These are phyloP conservation scores for Rhaphigaster nebulosa DNA, from an alignment of 2,888 invertebrate species.

Conservation along the genomic window DNA sequence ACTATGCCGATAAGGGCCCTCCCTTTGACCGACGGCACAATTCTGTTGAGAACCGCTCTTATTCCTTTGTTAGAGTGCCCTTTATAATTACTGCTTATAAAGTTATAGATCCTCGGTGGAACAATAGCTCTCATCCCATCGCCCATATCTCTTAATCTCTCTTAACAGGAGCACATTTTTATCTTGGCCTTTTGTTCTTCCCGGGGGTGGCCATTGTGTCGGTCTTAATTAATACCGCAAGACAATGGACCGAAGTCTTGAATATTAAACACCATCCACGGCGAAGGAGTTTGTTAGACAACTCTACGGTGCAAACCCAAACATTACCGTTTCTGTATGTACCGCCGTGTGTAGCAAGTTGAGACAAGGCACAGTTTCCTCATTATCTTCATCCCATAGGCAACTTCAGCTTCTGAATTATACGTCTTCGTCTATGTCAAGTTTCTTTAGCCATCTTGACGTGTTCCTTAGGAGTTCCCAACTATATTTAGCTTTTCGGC, in stretches of 20 bases:
- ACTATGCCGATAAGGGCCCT: conserved; percentile 11
- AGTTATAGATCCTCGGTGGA: conserved; percentile 48
- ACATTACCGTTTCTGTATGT: conserved; percentile 27
- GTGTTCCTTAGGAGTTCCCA: neutral
- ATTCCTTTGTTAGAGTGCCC: conserved; percentile 29
- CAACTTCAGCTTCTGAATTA: conserved; percentile 33
- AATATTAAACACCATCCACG: conserved; percentile 34
- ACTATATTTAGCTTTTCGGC: conserved; percentile 31
- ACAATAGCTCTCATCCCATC: conserved; percentile 49
- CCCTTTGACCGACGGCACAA: conserved; percentile 14
- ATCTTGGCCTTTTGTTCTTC: conserved; percentile 26
- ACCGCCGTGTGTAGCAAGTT: neutral
- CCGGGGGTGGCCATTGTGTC: conserved; percentile 31
- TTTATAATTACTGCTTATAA: conserved; percentile 57
- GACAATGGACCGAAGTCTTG: conserved; percentile 30
- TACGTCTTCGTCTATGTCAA: conserved; percentile 41
- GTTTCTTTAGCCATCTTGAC: conserved; percentile 42
- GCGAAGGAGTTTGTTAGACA: conserved; percentile 47
- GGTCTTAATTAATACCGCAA: conserved; percentile 48
- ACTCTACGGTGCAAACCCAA: conserved; percentile 26
- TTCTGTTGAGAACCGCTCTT: conserved; percentile 9
- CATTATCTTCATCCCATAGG: conserved; percentile 28
- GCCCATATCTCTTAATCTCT: conserved; percentile 49
- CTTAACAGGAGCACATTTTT: conserved; percentile 48
- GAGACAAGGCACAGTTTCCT: conserved; percentile 26